Conservation (phyloP, 2,888 invertebrate genomes). For the Augochlorella aurata region DNA sequence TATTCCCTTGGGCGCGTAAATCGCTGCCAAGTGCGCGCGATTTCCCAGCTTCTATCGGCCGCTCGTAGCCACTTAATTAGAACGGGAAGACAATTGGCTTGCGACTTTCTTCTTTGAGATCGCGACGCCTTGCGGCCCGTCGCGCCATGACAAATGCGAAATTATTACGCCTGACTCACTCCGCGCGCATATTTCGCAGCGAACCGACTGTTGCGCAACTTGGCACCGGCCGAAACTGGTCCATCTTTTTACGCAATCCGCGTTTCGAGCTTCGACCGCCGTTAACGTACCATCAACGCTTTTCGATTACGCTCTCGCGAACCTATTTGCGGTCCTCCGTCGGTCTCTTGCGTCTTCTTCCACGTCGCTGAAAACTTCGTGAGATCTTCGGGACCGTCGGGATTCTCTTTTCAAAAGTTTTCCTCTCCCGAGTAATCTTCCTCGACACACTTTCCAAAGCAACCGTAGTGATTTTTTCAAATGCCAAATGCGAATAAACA, state of each 20-base stretch:
- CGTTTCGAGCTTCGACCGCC: neutral
- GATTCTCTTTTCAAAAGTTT: no score
- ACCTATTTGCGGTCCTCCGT: neutral
- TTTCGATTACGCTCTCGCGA: neutral
- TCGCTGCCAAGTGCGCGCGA: constrained; percentile 11
- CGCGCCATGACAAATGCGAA: constrained; percentile 34
- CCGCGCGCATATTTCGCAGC: constrained; percentile 47
- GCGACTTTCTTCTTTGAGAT: constrained; percentile 31
- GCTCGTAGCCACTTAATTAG: constrained; percentile 18
- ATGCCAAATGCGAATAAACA: no score
- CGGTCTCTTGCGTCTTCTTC: neutral
- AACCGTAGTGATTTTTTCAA: no score
- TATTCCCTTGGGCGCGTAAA: constrained; percentile 20
- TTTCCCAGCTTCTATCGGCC: neutral
- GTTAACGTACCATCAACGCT: constrained; percentile 1
- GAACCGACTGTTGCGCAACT: constrained; percentile 63
- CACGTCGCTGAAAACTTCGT: neutral
- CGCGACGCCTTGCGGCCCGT: neutral
- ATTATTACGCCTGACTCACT: constrained; percentile 62
- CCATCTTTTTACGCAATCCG: constrained; percentile 67
- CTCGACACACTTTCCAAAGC: no score
- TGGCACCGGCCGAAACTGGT: constrained; percentile 69
- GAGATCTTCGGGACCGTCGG: neutral
- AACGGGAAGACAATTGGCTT: constrained; percentile 38
- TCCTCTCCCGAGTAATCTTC: no score